Conservation (phyloP, 2,888 invertebrate genomes). For the Tryphoninae sp. region DNA sequence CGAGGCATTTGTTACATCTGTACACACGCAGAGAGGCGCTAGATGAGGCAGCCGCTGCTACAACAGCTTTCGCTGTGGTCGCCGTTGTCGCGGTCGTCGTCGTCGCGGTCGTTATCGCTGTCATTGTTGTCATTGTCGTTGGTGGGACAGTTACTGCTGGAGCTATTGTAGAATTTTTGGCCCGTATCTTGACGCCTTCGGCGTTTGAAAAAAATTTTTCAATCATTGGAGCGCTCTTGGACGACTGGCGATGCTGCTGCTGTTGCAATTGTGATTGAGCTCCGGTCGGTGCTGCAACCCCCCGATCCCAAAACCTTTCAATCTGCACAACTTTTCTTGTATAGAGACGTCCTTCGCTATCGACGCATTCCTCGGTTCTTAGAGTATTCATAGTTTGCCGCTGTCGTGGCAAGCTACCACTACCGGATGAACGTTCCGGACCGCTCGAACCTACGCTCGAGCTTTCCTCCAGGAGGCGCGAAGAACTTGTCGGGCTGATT, state of each 20-base stretch:
- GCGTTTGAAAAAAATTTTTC: conserved; percentile 80
- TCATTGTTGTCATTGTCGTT: background rate
- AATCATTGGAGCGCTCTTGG: conserved; percentile 77
- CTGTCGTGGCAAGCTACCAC: conserved; percentile 67
- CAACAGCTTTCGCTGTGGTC: background rate
- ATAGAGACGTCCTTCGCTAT: conserved; percentile 82
- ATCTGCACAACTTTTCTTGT: conserved; percentile 84
- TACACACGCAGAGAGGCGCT: conserved; percentile 77
- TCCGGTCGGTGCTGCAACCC: conserved; percentile 57
- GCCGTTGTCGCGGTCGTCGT: background rate
- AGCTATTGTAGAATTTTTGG: conserved; percentile 34
- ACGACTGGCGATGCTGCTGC: conserved; percentile 45
- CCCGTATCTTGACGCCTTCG: conserved; percentile 77
- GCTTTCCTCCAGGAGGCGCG: conserved; percentile 54
- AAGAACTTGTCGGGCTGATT: conserved; percentile 19
- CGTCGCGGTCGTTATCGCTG: background rate
- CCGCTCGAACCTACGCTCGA: conserved; percentile 1
- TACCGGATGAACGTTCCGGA: background rate
- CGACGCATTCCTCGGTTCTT: conserved; percentile 82
- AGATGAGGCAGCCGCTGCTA: conserved; percentile 49
- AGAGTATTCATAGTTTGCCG: conserved; percentile 80
- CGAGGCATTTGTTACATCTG: conserved; percentile 81
- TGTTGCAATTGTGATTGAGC: conserved; percentile 52
- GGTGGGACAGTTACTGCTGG: background rate
- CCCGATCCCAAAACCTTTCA: conserved; percentile 83